phyloP scores from a whole-genome alignment of 2,113 vertebrate genomes.

The Tupaia chinensis region DNA sequence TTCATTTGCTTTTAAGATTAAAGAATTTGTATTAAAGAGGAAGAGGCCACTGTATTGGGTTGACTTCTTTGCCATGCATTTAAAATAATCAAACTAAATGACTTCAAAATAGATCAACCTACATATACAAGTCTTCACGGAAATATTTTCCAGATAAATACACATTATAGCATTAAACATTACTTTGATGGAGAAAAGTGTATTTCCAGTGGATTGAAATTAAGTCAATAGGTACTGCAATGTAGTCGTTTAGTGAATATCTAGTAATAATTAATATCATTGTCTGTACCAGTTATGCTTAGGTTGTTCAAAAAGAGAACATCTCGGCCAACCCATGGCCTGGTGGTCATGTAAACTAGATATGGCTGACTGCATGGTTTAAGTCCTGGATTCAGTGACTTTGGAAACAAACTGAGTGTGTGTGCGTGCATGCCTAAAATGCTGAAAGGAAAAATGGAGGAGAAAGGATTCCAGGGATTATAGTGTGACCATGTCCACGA shows the following conservation, averaged over 20 bases:
- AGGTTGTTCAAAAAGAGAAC: background rate
- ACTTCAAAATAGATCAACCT: background rate
- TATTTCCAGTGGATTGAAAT: background rate
- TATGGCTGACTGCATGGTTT: no score
- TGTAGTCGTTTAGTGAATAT: background rate
- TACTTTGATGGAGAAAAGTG: background rate
- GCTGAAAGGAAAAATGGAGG: no score
- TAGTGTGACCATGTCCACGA: no score
- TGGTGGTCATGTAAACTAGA: no score
- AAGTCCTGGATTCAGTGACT: no score
- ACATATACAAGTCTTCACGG: background rate
- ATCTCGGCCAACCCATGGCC: no score
- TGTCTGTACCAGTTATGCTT: background rate
- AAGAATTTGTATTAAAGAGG: background rate
- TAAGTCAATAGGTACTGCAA: background rate
- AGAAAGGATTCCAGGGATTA: no score
- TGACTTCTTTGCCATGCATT: background rate
- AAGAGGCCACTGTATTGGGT: background rate
- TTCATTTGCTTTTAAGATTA: slow-evolving; percentile 17
- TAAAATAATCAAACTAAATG: background rate
- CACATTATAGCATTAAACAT: background rate
- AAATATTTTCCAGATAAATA: background rate
- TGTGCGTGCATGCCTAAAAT: no score
- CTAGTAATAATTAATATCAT: background rate
- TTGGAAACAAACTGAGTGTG: no score